Percentiles rank a stretch among this genome's conserved stretches.
These are phyloP conservation scores for Brachionus paranguensis DNA, from an alignment of 1,140 invertebrate species.

Conservation along the genomic window DNA sequence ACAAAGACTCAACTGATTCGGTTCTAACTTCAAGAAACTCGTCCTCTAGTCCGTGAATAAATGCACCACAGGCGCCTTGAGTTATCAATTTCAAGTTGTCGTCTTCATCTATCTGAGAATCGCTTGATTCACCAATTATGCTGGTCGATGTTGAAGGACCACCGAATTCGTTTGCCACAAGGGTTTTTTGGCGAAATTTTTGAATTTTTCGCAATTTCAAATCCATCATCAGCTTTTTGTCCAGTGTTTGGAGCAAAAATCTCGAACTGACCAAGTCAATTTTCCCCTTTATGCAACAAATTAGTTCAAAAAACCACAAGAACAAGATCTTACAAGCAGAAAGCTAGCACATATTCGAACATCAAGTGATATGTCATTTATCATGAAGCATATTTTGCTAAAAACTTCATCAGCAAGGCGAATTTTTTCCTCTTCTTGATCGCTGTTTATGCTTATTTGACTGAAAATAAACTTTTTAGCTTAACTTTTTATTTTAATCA, in stretches of 20 bases:
- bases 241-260: constrained; percentile 88
- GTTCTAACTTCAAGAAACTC: constrained; percentile 92
- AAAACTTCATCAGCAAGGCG: constrained; percentile 92
- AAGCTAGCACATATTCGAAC: constrained; percentile 57
- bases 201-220: constrained; percentile 63
- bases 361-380: constrained; percentile 75
- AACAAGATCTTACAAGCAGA: constrained; percentile 48
- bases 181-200: background rate
- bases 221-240: constrained; percentile 97
- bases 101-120: constrained; percentile 66
- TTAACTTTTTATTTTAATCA: background rate
- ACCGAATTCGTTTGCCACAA: background rate
- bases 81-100: constrained; percentile 75
- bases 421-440: constrained; percentile 53
- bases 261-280: constrained; percentile 77
- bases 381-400: constrained; percentile 82
- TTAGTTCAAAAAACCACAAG: constrained; percentile 1
- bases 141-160: background rate
- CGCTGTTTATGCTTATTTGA: background rate
- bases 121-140: constrained; percentile 61
- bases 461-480: background rate
- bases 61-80: constrained; percentile 90
- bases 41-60: constrained; percentile 96
- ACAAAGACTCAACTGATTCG: constrained; percentile 86
- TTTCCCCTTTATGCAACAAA: constrained; percentile 62